These are phyloP conservation scores for Mythimna pallens DNA, from an alignment of 2,888 invertebrate species.

Conservation along the genomic window DNA sequence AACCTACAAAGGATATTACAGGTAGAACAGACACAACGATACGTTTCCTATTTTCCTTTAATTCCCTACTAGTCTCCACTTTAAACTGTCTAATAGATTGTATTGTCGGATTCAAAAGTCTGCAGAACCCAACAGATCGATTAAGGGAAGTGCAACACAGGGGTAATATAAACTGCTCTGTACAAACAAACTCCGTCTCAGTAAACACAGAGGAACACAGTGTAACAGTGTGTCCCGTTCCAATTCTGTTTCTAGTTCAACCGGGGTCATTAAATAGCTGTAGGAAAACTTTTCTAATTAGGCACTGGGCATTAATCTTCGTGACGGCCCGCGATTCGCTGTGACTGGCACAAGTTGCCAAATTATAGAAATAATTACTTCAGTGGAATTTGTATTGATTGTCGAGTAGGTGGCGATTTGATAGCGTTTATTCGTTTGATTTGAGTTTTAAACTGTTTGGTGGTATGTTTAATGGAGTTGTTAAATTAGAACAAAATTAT, in stretches of 20 bases:
- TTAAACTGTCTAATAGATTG: slow-evolving; percentile 40
- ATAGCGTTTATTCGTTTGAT: slow-evolving; percentile 24
- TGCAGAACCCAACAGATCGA: slow-evolving; percentile 46
- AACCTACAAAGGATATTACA: slow-evolving; percentile 14
- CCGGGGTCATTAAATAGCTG: slow-evolving; percentile 81
- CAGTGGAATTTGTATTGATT: slow-evolving; percentile 64
- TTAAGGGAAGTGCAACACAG: slow-evolving; percentile 57
- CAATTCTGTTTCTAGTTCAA: slow-evolving; percentile 67
- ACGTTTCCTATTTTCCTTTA: slow-evolving; percentile 30
- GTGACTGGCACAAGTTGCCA: slow-evolving; percentile 82
- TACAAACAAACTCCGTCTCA: slow-evolving; percentile 40
- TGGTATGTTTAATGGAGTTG: background rate
- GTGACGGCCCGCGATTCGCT: slow-evolving; percentile 77
- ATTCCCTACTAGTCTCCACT: slow-evolving; percentile 30
- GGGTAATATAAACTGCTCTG: slow-evolving; percentile 33
- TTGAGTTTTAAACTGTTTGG: slow-evolving; percentile 24
- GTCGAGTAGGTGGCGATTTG: slow-evolving; percentile 18
- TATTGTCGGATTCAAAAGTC: slow-evolving; percentile 36
- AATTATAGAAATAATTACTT: slow-evolving; percentile 81
- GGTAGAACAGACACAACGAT: slow-evolving; percentile 1
- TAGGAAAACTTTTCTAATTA: slow-evolving; percentile 88
- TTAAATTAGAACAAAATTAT: background rate
- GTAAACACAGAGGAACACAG: slow-evolving; percentile 52
- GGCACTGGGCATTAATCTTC: slow-evolving; percentile 85
- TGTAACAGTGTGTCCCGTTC: slow-evolving; percentile 60